These are phyloP conservation scores for Cathartes aura DNA, from an alignment of 2,113 vertebrate species.

Conservation along the genomic window DNA sequence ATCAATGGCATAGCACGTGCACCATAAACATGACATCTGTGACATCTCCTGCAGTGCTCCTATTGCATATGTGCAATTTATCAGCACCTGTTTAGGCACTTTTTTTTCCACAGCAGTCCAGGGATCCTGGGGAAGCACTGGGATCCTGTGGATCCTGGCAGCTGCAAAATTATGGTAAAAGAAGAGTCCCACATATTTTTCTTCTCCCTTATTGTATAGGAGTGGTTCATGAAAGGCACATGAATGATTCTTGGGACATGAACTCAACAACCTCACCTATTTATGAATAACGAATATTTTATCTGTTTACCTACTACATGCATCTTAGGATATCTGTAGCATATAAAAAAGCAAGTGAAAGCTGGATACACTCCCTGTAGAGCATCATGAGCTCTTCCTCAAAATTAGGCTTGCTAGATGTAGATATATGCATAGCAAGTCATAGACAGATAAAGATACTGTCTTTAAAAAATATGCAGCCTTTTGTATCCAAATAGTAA, in stretches of 20 bases:
- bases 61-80: neutral
- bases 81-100: neutral
- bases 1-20: neutral
- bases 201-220: neutral
- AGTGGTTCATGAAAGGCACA: neutral
- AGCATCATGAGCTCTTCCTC: neutral
- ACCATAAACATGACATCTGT: neutral
- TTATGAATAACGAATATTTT: neutral
- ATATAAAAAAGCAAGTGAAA: neutral
- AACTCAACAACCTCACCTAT: neutral
- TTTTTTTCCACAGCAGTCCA: neutral
- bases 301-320: neutral
- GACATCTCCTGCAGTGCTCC: neutral
- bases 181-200: neutral
- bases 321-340: neutral
- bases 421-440: neutral
- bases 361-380: neutral
- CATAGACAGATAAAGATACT: neutral
- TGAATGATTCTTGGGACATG: neutral
- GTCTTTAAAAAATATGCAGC: neutral
- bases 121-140: neutral
- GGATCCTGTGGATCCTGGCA: neutral
- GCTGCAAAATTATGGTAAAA: neutral
- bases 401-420: neutral
- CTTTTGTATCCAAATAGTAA: neutral